These are phyloP conservation scores for Characodon lateralis DNA, from an alignment of 2,797 vertebrate species.

Conservation along the genomic window DNA sequence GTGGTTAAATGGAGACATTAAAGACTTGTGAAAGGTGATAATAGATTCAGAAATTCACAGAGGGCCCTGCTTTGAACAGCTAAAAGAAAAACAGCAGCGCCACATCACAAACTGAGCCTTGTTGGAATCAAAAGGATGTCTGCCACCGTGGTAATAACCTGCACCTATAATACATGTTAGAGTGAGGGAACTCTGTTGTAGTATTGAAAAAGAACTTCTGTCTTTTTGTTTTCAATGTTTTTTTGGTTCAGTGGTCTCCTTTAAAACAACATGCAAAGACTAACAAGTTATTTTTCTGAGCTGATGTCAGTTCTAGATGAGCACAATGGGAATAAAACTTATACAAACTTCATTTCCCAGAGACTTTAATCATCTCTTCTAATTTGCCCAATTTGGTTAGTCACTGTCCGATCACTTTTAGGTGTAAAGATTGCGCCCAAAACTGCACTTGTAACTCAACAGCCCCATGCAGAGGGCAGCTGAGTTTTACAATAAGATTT, in stretches of 20 bases:
- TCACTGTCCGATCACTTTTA: background rate
- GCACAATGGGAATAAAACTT: background rate
- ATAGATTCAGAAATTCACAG: constrained; percentile 49
- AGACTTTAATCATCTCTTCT: background rate
- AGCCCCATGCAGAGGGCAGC: background rate
- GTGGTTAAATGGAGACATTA: constrained; percentile 47
- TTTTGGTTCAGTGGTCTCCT: background rate
- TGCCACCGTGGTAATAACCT: constrained; percentile 33
- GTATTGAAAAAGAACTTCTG: background rate
- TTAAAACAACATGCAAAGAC: background rate
- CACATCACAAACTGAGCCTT: background rate
- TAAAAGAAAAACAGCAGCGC: constrained; percentile 49
- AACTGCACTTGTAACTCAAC: background rate
- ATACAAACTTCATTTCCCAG: background rate
- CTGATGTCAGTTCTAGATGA: background rate
- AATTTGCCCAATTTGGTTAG: background rate
- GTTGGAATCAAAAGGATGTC: constrained; percentile 51
- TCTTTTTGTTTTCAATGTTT: background rate
- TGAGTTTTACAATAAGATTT: background rate
- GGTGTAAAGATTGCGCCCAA: background rate
- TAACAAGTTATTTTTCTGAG: background rate
- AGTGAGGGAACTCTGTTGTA: background rate
- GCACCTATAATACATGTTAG: constrained; percentile 28
- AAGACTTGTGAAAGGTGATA: constrained; percentile 23
- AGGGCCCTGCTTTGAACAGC: constrained; percentile 4